Conservation (phyloP, 1,140 invertebrate genomes). For the Formica exsecta region DNA sequence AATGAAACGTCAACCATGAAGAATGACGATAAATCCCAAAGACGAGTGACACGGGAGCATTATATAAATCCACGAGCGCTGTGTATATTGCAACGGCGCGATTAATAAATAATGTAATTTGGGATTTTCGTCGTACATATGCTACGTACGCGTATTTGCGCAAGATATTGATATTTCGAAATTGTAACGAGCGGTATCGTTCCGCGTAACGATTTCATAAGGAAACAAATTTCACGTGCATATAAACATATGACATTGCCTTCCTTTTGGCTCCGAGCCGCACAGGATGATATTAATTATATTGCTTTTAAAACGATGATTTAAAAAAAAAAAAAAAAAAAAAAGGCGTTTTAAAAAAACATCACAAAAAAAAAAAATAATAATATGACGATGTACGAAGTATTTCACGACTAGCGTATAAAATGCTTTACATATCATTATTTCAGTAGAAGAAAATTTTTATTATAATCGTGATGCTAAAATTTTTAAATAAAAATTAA, state of each 20-base stretch:
- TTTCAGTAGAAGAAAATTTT: neutral
- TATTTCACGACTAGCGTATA: neutral
- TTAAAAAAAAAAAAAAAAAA: constrained; percentile 22
- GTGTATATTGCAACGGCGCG: neutral
- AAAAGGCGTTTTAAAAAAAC: neutral
- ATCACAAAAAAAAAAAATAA: neutral
- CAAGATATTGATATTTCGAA: constrained; percentile 8
- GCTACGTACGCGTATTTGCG: neutral
- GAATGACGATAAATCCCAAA: constrained; percentile 70
- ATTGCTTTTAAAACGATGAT: constrained; percentile 25
- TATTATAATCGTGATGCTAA: neutral
- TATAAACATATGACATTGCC: neutral
- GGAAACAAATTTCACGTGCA: neutral
- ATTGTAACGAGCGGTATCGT: neutral
- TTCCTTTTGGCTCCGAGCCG: neutral
- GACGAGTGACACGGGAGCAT: constrained; percentile 32
- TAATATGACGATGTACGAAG: neutral
- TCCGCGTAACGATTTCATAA: neutral
- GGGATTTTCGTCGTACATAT: constrained; percentile 15
- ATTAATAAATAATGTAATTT: constrained; percentile 47
- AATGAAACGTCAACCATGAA: constrained; percentile 64
- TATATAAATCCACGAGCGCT: constrained; percentile 21
- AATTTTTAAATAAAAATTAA: neutral
- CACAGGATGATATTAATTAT: neutral
- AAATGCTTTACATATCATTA: neutral